Evolutionary conservation across 2,113 vertebrate species (phyloP).

Genomic region (Morphnarchus princeps): DNA sequence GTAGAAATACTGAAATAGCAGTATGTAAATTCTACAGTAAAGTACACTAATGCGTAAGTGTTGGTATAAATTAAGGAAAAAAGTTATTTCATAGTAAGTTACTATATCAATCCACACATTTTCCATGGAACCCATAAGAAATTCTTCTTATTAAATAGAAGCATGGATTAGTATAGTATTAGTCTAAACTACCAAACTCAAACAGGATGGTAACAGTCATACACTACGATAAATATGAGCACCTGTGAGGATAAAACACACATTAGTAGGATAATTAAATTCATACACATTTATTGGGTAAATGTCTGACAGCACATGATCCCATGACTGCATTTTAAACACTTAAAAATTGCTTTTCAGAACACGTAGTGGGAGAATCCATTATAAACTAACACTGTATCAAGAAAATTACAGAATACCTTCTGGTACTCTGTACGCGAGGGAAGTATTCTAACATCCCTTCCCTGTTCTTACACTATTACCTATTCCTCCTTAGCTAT

Average conservation of each 20-base stretch:
- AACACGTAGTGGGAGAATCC: neutral
- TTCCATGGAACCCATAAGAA: neutral
- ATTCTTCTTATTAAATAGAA: neutral
- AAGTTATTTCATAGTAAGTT: neutral
- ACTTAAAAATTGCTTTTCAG: neutral
- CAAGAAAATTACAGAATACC: neutral
- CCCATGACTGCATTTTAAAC: neutral
- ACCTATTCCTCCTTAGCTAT: neutral
- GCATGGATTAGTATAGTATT: neutral
- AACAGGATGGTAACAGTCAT: neutral
- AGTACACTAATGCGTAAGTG: neutral
- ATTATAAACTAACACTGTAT: neutral
- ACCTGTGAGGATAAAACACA: neutral
- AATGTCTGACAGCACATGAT: neutral
- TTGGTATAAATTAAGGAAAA: neutral
- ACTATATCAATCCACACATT: neutral
- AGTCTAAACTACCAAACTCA: neutral
- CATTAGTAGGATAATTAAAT: neutral
- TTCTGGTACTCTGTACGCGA: neutral
- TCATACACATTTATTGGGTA: neutral
- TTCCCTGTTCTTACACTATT: neutral
- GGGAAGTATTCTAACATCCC: neutral
- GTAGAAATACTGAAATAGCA: neutral
- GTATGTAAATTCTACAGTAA: neutral
- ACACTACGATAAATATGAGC: neutral